Evolutionary conservation across 1,140 invertebrate species (phyloP).

Genomic region (Proales similis): DNA sequence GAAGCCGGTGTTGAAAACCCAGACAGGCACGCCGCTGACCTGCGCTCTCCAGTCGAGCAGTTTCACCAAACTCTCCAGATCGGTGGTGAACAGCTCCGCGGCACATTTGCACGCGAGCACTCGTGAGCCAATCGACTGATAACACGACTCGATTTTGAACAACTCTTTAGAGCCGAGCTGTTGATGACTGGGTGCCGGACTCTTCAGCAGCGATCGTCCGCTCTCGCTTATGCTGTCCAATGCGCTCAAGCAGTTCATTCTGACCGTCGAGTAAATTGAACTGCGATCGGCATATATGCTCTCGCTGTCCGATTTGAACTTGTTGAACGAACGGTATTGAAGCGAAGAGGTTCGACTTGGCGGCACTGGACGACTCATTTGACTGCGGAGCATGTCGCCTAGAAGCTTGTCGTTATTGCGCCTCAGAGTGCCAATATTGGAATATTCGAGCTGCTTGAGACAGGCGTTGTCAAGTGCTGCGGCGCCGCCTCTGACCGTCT

Average conservation of each 20-base stretch:
- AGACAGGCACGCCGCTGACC: constrained; percentile 4
- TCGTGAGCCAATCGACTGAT: constrained; percentile 21
- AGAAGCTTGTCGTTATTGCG: constrained; percentile 5
- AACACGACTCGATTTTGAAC: constrained; percentile 22
- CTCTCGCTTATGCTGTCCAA: no score
- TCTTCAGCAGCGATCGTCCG: no score
- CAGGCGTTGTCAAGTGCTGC: no score
- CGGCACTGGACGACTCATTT: constrained; percentile 5
- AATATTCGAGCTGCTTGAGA: no score
- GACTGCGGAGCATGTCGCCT: not conserved
- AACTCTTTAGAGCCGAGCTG: no score
- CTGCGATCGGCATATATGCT: not conserved
- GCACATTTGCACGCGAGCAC: not conserved
- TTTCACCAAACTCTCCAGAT: constrained; percentile 19
- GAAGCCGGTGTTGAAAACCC: constrained; percentile 32
- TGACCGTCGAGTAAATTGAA: constrained; percentile 29
- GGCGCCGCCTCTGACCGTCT: no score
- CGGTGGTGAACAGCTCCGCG: constrained; percentile 11
- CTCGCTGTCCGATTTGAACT: not conserved
- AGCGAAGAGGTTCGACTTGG: constrained; percentile 28
- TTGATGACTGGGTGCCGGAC: no score
- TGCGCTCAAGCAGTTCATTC: not conserved
- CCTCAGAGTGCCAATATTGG: constrained; percentile 8
- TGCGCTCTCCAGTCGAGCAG: constrained; percentile 19
- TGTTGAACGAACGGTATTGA: not conserved